phyloP scores from a whole-genome alignment of 2,797 vertebrate genomes.

The Geotrypetes seraphini region DNA sequence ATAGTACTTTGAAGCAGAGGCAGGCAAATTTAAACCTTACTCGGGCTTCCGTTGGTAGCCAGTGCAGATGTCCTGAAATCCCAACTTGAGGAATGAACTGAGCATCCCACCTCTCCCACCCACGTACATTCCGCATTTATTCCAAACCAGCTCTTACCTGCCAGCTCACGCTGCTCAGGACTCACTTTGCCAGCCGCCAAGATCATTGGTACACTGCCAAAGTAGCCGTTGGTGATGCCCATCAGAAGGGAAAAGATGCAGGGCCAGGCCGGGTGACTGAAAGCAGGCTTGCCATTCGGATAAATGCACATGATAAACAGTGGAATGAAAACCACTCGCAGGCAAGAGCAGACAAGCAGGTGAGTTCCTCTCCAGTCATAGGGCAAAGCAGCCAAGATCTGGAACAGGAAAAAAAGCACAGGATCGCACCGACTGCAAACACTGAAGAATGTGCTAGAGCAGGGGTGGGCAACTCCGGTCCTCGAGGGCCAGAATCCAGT shows the following conservation, averaged over 20 bases:
- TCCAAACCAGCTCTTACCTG: conserved; percentile 79
- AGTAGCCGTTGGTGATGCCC: conserved; percentile 94
- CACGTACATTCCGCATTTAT: no score
- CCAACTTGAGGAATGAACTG: no score
- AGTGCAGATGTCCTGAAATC: no score
- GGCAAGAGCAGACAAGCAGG: conserved; percentile 81
- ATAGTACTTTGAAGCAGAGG: no score
- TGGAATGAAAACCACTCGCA: conserved; percentile 87
- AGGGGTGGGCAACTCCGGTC: no score
- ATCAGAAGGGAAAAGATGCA: conserved; percentile 93
- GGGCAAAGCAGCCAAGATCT: conserved; percentile 91
- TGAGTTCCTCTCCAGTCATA: conserved; percentile 82
- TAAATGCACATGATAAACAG: conserved; percentile 94
- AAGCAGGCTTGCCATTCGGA: conserved; percentile 67
- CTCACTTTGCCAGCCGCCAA: conserved; percentile 85
- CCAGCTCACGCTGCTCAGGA: conserved; percentile 84
- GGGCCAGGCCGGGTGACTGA: conserved; percentile 90
- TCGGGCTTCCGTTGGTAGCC: no score
- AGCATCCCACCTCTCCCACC: no score
- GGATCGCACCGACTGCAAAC: fast-evolving
- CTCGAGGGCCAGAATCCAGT: no score
- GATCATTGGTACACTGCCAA: conserved; percentile 95
- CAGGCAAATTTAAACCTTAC: no score
- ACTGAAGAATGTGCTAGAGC: neutral
- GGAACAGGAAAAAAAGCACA: neutral